These are phyloP conservation scores for Dipus sagitta DNA, from an alignment of 2,797 vertebrate genomes.

Conservation along the genomic window DNA sequence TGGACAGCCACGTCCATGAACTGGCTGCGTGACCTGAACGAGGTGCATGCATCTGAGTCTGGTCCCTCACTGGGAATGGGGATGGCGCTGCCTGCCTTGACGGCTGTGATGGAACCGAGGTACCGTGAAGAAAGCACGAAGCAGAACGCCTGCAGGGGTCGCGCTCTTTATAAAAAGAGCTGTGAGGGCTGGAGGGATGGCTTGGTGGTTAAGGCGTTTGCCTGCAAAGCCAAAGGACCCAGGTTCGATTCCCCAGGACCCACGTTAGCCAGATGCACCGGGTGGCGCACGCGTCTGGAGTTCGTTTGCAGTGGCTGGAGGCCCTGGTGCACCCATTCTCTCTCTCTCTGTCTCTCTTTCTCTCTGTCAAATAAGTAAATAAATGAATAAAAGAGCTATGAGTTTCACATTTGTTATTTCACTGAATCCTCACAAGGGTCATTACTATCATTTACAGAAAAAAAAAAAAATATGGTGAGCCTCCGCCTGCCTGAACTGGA, in stretches of 20 bases:
- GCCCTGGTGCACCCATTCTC: too few species aligned
- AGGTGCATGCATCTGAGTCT: neutral
- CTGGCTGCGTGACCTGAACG: neutral
- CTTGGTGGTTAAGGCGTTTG: too few species aligned
- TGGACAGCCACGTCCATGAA: neutral
- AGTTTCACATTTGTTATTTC: neutral
- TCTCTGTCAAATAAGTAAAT: too few species aligned
- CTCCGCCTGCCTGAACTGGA: neutral
- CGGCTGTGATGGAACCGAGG: neutral
- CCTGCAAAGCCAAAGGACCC: too few species aligned
- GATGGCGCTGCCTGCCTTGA: neutral
- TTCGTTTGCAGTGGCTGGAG: too few species aligned
- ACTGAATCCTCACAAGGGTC: neutral
- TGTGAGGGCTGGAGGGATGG: neutral
- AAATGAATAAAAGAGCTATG: neutral
- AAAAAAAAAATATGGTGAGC: neutral
- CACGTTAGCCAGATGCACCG: too few species aligned
- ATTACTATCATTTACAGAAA: neutral
- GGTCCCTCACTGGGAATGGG: neutral
- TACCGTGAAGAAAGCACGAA: neutral
- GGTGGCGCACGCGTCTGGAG: too few species aligned
- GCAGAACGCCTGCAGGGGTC: fast-evolving
- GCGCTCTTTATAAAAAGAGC: neutral
- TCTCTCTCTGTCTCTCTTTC: too few species aligned
- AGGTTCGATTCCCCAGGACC: too few species aligned